Base-by-base conservation (phyloP, 1,140 invertebrate species). In the Lycorma delicatula region DNA sequence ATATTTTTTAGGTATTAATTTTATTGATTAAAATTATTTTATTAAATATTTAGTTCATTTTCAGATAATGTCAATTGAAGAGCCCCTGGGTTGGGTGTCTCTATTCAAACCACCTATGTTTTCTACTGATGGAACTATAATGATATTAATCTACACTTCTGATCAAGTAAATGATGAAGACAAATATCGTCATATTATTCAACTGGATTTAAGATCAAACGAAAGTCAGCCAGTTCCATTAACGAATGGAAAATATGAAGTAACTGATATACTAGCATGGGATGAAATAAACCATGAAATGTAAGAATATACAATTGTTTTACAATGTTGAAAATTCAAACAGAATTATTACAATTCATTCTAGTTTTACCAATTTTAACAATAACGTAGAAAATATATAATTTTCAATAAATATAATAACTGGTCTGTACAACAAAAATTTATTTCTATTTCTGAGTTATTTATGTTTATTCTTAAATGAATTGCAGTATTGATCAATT, bases 251-350 rank as follows among this genome's bases (percentile, higher is more conserved):
- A 77, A 78, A 58, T 89, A 82, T 68, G 83, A 86, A 55, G 91
- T 95, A 16, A 82, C 81, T 7, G 80, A 86, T 63, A 86, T 96
- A 59, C 71, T 91, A 2, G 76, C 80, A 20, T 93, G 89, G 85
- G 84, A 91, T 66, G 70, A 83, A 55, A 71, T 80, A 25, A 77
- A 77, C 41, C 72, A 83, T 59, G 69, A 77, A 50, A 78, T 91
- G 78, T 87, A 74, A 81, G 79, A 75, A 64, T 12, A 51, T 38
- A 20, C 36, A n/a, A n/a, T n/a, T n/a, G n/a, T n/a, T n/a, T n/a
- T n/a, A n/a, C n/a, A n/a, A n/a, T n/a, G n/a, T n/a, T n/a, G n/a
- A n/a, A n/a, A n/a, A n/a, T n/a, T n/a, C n/a, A n/a, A n/a, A n/a
- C n/a, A n/a, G n/a, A n/a, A n/a, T n/a, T n/a, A n/a, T n/a, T n/a